Conservation (phyloP, 2,888 invertebrate genomes). For the Scaptomyza reducta region DNA sequence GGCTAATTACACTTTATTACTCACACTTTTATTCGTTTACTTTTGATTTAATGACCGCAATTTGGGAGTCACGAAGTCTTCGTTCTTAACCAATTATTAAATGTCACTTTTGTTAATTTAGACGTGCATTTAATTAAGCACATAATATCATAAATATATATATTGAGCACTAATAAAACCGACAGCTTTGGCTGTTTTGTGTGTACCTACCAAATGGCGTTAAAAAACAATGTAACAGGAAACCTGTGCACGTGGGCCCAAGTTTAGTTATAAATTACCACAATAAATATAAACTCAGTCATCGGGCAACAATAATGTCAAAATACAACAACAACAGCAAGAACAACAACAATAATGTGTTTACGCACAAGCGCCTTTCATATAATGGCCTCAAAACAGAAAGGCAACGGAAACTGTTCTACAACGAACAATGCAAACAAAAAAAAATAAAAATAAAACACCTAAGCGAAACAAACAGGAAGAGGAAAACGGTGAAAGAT, state of each 20-base stretch:
- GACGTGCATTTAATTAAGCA: constrained; percentile 42
- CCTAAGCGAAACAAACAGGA: constrained; percentile 4
- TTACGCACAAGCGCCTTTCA: constrained; percentile 51
- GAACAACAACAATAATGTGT: constrained; percentile 12
- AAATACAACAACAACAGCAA: constrained; percentile 27
- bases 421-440: constrained; percentile 24
- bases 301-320: constrained; percentile 49
- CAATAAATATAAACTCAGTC: constrained; percentile 69
- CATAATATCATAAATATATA: neutral
- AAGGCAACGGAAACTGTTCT: constrained; percentile 51
- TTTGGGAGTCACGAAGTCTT: constrained; percentile 3
- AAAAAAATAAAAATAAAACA: constrained; percentile 39
- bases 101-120: constrained; percentile 52
- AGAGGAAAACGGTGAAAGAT: constrained; percentile 28
- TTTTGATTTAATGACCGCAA: constrained; percentile 40
- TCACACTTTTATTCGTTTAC: constrained; percentile 8
- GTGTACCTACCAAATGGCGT: constrained; percentile 20
- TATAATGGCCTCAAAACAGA: constrained; percentile 45
- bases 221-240: constrained; percentile 39
- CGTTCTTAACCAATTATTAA: constrained; percentile 24
- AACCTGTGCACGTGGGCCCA: constrained; percentile 41
- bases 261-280: constrained; percentile 69
- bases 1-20: constrained; percentile 17
- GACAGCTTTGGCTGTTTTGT: constrained; percentile 20
- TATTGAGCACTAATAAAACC: constrained; percentile 12